Conservation (phyloP, 1,140 invertebrate genomes). For the Paraescarpia echinospica region DNA sequence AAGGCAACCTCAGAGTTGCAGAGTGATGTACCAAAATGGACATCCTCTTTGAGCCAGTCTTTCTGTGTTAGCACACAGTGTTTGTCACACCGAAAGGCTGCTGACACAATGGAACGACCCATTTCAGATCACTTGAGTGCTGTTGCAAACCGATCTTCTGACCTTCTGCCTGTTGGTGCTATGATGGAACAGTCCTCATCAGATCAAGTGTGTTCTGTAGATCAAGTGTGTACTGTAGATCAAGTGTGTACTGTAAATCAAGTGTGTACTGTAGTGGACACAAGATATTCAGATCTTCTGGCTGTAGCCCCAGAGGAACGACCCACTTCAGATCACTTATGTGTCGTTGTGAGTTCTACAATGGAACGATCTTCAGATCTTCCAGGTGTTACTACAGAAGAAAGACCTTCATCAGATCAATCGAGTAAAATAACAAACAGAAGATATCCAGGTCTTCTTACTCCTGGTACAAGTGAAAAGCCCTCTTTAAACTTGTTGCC, state of each 20-base stretch:
- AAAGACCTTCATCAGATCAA: not conserved
- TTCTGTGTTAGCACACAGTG: not conserved
- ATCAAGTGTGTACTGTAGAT: too few relatives aligned
- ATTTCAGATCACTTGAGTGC: not conserved
- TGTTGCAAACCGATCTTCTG: not conserved
- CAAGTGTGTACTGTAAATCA: not conserved
- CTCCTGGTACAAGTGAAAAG: not conserved
- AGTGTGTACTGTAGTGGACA: not conserved
- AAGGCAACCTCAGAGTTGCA: not conserved
- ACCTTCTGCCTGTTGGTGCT: too few relatives aligned
- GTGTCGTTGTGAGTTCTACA: not conserved
- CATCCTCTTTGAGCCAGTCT: not conserved
- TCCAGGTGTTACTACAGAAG: not conserved
- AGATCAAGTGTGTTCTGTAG: too few relatives aligned
- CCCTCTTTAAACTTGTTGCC: not conserved
- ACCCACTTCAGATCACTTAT: not conserved
- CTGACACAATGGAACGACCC: not conserved
- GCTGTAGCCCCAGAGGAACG: not conserved
- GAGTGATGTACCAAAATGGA: not conserved
- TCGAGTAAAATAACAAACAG: not conserved
- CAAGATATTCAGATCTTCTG: not conserved
- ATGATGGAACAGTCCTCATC: too few relatives aligned
- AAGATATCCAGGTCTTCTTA: not conserved
- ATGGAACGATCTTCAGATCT: not conserved
- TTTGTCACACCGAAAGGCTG: not conserved